phyloP scores from a whole-genome alignment of 1,140 invertebrate genomes.

The Zaprionus davidi region DNA sequence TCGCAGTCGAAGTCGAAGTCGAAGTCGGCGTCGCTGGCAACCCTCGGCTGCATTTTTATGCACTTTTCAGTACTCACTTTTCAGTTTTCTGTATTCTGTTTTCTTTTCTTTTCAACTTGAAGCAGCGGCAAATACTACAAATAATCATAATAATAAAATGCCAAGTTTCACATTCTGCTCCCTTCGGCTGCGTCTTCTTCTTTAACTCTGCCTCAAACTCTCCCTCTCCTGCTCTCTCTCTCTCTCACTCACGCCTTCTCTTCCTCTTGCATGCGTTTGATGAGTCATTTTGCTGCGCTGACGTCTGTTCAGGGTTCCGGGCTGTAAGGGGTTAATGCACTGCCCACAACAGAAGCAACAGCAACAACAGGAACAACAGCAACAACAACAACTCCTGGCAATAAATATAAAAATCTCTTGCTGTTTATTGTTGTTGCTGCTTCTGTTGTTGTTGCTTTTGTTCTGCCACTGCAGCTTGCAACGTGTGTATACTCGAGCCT shows the following conservation, averaged over 20 bases:
- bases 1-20: not conserved
- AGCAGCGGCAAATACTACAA: constrained; percentile 79
- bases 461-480: constrained; percentile 36
- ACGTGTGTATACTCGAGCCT: constrained; percentile 13
- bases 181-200: constrained; percentile 25
- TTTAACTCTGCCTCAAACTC: not conserved
- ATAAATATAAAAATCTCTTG: constrained; percentile 80
- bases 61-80: constrained; percentile 63
- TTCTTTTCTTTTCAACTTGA: constrained; percentile 68
- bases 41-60: constrained; percentile 71
- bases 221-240: constrained; percentile 30
- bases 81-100: constrained; percentile 43
- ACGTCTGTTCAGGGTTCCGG: constrained; percentile 35
- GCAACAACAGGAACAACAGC: not conserved
- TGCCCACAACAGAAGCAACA: constrained; percentile 26
- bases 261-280: constrained; percentile 40
- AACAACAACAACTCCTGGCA: constrained; percentile 50
- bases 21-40: constrained; percentile 26
- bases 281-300: constrained; percentile 72
- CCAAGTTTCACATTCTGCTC: constrained; percentile 77
- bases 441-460: constrained; percentile 13
- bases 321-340: constrained; percentile 79
- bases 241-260: not conserved
- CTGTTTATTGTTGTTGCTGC: constrained; percentile 58
- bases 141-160: constrained; percentile 83